phyloP scores from a whole-genome alignment of 2,113 vertebrate species.

The Hippoglossus stenolepis region DNA sequence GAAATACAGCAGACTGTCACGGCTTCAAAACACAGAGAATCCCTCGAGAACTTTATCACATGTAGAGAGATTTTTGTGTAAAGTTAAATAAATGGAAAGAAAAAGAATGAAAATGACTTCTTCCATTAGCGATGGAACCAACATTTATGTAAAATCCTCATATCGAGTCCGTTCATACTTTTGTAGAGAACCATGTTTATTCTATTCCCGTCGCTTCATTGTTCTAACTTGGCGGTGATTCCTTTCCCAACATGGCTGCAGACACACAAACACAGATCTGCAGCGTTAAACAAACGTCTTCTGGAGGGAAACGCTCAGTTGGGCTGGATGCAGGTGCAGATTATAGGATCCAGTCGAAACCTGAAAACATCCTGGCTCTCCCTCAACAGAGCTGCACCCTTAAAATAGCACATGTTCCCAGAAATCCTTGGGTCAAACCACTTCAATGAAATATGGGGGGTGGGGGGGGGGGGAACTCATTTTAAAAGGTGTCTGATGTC shows the following conservation, averaged over 20 bases:
- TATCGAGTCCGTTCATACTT: background rate
- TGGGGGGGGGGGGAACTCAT: background rate
- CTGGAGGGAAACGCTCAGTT: background rate
- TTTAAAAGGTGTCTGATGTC: constrained; percentile 34
- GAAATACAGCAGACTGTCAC: too few relatives aligned
- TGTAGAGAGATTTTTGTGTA: background rate
- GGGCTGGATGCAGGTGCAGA: constrained; percentile 37
- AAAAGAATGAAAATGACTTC: background rate
- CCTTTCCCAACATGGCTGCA: constrained; percentile 9
- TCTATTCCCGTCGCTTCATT: background rate
- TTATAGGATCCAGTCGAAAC: constrained; percentile 39
- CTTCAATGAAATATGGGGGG: constrained; percentile 20
- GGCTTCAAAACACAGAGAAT: background rate
- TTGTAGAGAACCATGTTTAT: background rate
- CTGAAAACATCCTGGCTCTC: constrained; percentile 16
- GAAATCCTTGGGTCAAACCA: constrained; percentile 43
- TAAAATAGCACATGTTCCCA: constrained; percentile 32
- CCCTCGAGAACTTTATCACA: background rate
- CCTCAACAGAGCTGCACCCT: constrained; percentile 11
- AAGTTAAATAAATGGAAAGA: too few relatives aligned
- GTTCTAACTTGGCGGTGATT: constrained; percentile 5
- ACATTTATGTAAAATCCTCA: background rate
- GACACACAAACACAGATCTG: constrained; percentile 6
- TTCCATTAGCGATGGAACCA: background rate
- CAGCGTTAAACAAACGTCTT: constrained; percentile 7